Evolutionary conservation across 2,888 invertebrate species (phyloP).

Genomic region (Amphimallon solstitiale): DNA sequence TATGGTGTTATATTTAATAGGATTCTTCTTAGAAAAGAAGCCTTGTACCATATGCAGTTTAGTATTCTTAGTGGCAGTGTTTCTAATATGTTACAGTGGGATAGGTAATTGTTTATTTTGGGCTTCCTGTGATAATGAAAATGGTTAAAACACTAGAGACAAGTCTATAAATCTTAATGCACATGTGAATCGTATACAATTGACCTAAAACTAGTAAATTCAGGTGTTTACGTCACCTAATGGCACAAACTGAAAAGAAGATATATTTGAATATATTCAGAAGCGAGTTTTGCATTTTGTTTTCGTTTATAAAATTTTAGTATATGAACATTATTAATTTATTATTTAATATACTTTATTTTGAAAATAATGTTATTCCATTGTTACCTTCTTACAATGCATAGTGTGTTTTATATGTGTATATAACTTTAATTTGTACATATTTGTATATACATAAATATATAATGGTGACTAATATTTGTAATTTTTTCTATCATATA

Average conservation of each 20-base stretch:
- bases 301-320: conserved; percentile 13
- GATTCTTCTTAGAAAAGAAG: conserved; percentile 96
- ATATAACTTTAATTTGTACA: conserved; percentile 30
- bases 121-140: conserved; percentile 78
- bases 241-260: conserved; percentile 6
- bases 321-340: conserved; percentile 28
- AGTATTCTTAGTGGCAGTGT: conserved; percentile 92
- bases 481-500: background rate
- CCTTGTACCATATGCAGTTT: conserved; percentile 98
- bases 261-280: conserved; percentile 10
- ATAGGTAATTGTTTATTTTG: conserved; percentile 95
- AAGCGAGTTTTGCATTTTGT: conserved; percentile 27
- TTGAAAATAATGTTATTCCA: conserved; percentile 34
- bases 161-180: conserved; percentile 10
- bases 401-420: conserved; percentile 24
- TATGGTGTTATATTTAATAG: conserved; percentile 94
- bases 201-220: conserved; percentile 22
- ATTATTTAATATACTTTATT: conserved; percentile 30
- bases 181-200: conserved; percentile 31
- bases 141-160: conserved; percentile 54
- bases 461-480: conserved; percentile 25
- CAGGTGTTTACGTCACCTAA: conserved; percentile 26
- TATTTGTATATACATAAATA: conserved; percentile 29
- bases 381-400: conserved; percentile 33
- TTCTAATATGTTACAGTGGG: conserved; percentile 95